These are phyloP conservation scores for Rhynchopsitta pachyrhyncha DNA, from an alignment of 2,113 vertebrate species.

Conservation along the genomic window DNA sequence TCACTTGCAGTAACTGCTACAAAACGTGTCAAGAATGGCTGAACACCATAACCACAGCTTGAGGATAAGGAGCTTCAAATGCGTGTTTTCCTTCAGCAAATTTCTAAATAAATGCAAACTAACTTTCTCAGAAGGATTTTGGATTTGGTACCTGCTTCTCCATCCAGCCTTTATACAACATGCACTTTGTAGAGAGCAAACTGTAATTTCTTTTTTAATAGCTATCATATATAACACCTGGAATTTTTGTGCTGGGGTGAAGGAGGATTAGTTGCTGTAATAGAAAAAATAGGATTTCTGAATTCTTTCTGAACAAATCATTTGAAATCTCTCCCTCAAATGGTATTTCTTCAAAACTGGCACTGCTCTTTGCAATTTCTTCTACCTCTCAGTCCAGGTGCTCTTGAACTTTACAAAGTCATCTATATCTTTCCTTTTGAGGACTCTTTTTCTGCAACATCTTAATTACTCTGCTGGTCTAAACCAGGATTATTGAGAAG, in stretches of 20 bases:
- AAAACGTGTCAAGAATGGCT: not conserved
- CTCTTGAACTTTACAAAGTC: not conserved
- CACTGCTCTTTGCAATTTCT: not conserved
- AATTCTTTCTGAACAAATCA: not conserved
- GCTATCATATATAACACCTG: accelerated
- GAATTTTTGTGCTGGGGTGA: not conserved
- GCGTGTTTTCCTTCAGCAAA: not conserved
- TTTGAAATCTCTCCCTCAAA: not conserved
- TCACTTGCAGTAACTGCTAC: not conserved
- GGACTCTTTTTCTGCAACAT: not conserved
- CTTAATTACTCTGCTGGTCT: slow-evolving; percentile 34
- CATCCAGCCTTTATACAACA: not conserved
- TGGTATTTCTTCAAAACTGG: not conserved
- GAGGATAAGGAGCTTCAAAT: not conserved
- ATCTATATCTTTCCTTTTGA: not conserved
- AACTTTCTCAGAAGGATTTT: not conserved
- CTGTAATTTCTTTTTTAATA: not conserved
- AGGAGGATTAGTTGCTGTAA: not conserved
- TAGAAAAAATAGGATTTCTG: not conserved
- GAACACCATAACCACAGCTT: not conserved
- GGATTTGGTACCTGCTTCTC: not conserved
- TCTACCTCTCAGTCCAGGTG: not conserved
- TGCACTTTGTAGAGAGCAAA: not conserved
- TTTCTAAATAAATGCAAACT: not conserved
- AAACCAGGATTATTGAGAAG: slow-evolving; percentile 34